These are phyloP conservation scores for Agrotis exclamationis DNA, from an alignment of 2,888 invertebrate species.

Conservation along the genomic window DNA sequence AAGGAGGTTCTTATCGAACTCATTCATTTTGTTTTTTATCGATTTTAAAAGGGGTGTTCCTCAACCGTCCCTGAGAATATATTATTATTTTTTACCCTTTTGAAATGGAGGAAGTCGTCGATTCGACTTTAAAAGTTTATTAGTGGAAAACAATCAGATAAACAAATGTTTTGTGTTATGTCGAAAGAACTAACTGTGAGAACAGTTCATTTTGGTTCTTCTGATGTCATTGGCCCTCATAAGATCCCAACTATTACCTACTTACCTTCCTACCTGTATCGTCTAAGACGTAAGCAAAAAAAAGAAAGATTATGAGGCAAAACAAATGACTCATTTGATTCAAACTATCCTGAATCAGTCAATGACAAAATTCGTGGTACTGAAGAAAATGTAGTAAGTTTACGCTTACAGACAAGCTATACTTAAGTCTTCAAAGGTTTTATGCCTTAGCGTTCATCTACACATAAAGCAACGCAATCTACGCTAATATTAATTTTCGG, in stretches of 20 bases:
- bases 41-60: slow-evolving; percentile 58
- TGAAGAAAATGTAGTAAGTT: too few relatives aligned
- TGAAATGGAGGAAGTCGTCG: slow-evolving; percentile 42
- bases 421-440: too few relatives aligned
- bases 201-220: not conserved
- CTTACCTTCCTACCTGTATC: too few relatives aligned
- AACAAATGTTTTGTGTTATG: slow-evolving; percentile 30
- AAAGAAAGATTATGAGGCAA: not conserved
- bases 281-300: not conserved
- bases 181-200: slow-evolving; percentile 7
- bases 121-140: slow-evolving; percentile 43
- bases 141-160: slow-evolving; percentile 44
- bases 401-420: too few relatives aligned
- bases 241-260: too few relatives aligned
- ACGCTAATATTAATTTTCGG: too few relatives aligned
- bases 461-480: not conserved
- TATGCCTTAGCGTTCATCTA: too few relatives aligned
- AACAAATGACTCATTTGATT: not conserved
- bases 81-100: slow-evolving; percentile 41
- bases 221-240: not conserved
- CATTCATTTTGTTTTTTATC: slow-evolving; percentile 57
- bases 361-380: too few relatives aligned
- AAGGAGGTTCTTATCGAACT: slow-evolving; percentile 49
- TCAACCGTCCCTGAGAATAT: slow-evolving; percentile 35
- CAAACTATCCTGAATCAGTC: not conserved